Conservation (phyloP, 2,888 invertebrate genomes). For the Calameuta pallipes region DNA sequence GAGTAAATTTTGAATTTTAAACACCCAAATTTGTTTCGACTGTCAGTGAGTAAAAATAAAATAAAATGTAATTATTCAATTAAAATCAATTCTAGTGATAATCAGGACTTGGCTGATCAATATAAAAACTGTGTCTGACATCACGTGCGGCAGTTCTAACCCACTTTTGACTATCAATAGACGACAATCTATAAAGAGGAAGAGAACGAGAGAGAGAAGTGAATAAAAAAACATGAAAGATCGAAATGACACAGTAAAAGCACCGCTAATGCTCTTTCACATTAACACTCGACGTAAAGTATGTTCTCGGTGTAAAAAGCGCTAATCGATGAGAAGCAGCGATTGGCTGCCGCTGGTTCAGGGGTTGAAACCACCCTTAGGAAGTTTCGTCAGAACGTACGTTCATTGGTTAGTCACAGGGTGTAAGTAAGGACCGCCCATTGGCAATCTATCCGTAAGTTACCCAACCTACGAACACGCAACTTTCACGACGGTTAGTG, state of each 20-base stretch:
- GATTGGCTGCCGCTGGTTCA: slow-evolving; percentile 47
- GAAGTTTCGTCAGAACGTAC: slow-evolving; percentile 1
- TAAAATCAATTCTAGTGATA: background rate
- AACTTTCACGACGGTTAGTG: background rate
- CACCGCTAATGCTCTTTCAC: slow-evolving; percentile 62
- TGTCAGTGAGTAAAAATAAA: background rate
- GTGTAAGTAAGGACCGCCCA: slow-evolving; percentile 34
- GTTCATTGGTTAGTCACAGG: slow-evolving; percentile 33
- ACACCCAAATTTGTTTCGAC: background rate
- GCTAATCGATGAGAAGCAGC: slow-evolving; percentile 57
- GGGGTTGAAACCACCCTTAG: slow-evolving; percentile 31
- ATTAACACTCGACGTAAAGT: slow-evolving; percentile 64
- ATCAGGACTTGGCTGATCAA: background rate
- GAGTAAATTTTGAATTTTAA: background rate
- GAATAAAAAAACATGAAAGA: slow-evolving; percentile 33
- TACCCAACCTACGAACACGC: slow-evolving; percentile 4
- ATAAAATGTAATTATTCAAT: background rate
- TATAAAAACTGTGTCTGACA: background rate
- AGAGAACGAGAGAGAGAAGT: slow-evolving; percentile 19
- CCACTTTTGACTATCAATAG: slow-evolving; percentile 26
- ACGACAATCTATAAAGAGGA: slow-evolving; percentile 20
- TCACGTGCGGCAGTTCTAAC: slow-evolving; percentile 12
- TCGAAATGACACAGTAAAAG: slow-evolving; percentile 58
- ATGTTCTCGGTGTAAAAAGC: slow-evolving; percentile 57
- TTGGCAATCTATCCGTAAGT: slow-evolving; percentile 18